Base-by-base conservation (phyloP, 2,888 invertebrate species). In the Stenoptilia bipunctidactyla region DNA sequence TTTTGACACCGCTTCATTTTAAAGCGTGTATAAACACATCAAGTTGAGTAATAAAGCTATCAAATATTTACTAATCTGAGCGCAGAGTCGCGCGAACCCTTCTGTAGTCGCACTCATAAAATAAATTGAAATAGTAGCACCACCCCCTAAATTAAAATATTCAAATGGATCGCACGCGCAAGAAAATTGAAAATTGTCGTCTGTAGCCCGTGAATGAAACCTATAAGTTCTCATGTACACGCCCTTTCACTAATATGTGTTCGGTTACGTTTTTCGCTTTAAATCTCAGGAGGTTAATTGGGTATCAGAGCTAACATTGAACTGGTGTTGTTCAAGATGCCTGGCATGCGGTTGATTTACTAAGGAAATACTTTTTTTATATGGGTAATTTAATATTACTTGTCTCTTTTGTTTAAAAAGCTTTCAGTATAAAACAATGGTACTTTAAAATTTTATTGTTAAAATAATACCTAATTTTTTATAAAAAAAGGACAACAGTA, bases 111-210 rank as follows among this genome's bases (percentile, higher is more conserved):
- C 65, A 64, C 79, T 83, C 83, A 83, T 83, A 83, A 83, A 83
- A 83, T 83, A 83, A 83, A 83, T 83, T 83, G 83, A 83, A 83
- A 83, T 83, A 80, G 83, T 82, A 83, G 73, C 77, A 68, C 76
- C 82, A 77, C 83, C 83, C 83, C 79, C 83, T 77, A 80, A 83
- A 83, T 83, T 83, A 82, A 83, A 83, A 83, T 83, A 83, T 83
- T 83, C 82, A 83, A 83, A 83, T 83, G 83, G 82, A 79, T 79
- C 79, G 83, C 83, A 83, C 83, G 83, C 83, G 83, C 77, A 83
- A 83, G 83, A 83, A 83, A 83, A 83, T 83, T 83, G 83, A 83
- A 83, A 82, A 83, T 83, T 83, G 83, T 83, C 83, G 83, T 83
- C 83, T 82, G 82, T 82, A 69, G 82, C 76, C 83, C 83, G 71